Conservation (phyloP, 2,113 vertebrate genomes). For the Eurystomus gularis region DNA sequence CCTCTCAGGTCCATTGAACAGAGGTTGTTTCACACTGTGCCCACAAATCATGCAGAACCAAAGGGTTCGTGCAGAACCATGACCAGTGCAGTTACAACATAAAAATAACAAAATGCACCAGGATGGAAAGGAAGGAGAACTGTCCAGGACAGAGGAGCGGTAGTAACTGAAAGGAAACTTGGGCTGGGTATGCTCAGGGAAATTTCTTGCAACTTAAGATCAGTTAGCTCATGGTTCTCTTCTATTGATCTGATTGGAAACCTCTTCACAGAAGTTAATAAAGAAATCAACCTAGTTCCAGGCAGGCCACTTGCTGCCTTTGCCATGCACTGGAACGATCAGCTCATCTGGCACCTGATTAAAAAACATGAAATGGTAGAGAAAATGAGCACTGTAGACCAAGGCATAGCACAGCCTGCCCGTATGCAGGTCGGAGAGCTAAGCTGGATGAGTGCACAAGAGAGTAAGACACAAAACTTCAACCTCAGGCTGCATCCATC, state of each 20-base stretch:
- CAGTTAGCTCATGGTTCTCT: background rate
- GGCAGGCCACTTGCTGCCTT: background rate
- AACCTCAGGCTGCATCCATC: background rate
- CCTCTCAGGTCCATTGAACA: background rate
- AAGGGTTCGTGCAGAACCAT: too few species aligned
- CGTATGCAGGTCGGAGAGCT: fast-evolving
- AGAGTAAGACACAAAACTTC: background rate
- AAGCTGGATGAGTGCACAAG: background rate
- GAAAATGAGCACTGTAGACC: background rate
- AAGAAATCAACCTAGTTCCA: background rate
- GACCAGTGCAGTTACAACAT: background rate
- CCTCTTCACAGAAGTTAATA: background rate
- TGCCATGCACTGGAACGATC: background rate
- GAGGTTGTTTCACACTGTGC: background rate
- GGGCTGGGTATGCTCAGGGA: background rate
- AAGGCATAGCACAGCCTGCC: background rate
- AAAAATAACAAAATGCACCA: background rate
- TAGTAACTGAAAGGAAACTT: background rate
- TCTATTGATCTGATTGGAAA: background rate
- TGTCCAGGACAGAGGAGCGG: background rate
- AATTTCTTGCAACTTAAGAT: background rate
- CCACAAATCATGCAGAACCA: background rate
- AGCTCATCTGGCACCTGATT: background rate
- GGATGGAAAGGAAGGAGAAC: background rate
- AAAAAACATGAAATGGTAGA: background rate